A percentile compares a stretch with the other conserved stretches of the same genome.
phyloP scores from a whole-genome alignment of 2,797 vertebrate genomes.

The Channa striata region DNA sequence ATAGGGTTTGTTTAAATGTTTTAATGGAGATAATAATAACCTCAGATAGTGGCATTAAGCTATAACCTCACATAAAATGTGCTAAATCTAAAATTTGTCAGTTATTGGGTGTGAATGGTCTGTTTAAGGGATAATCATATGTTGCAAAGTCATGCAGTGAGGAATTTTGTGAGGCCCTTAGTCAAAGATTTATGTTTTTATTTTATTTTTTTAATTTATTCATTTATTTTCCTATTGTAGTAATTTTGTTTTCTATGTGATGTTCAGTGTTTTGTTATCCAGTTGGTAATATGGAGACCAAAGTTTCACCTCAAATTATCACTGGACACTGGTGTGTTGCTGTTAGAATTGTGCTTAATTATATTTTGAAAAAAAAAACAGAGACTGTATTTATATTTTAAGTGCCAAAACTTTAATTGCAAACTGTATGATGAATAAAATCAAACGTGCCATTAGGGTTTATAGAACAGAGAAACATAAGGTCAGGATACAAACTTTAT shows the following conservation, averaged over 20 bases:
- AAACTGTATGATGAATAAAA: constrained; percentile 72
- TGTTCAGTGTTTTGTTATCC: constrained; percentile 74
- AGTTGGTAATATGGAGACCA: constrained; percentile 79
- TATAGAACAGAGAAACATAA: constrained; percentile 57
- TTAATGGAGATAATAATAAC: constrained; percentile 56
- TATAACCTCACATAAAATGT: constrained; percentile 69
- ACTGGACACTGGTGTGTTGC: constrained; percentile 73
- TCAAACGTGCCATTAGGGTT: constrained; percentile 78
- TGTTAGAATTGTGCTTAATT: constrained; percentile 77
- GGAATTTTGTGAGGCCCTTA: constrained; percentile 51
- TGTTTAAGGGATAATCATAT: constrained; percentile 58
- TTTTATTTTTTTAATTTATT: constrained; percentile 62
- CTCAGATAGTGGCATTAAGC: constrained; percentile 71
- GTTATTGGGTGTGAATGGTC: constrained; percentile 65
- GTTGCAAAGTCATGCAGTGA: constrained; percentile 44
- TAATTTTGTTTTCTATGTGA: constrained; percentile 62
- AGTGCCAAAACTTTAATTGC: constrained; percentile 86
- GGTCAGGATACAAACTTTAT: constrained; percentile 22
- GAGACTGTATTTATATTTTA: constrained; percentile 81
- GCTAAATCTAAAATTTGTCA: constrained; percentile 59
- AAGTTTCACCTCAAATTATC: constrained; percentile 77
- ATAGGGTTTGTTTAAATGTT: constrained; percentile 51
- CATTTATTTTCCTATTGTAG: constrained; percentile 33
- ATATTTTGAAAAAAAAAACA: constrained; percentile 65
- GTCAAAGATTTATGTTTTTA: constrained; percentile 76